These are phyloP conservation scores for Zingel zingel DNA, from an alignment of 2,113 vertebrate species.

Conservation along the genomic window DNA sequence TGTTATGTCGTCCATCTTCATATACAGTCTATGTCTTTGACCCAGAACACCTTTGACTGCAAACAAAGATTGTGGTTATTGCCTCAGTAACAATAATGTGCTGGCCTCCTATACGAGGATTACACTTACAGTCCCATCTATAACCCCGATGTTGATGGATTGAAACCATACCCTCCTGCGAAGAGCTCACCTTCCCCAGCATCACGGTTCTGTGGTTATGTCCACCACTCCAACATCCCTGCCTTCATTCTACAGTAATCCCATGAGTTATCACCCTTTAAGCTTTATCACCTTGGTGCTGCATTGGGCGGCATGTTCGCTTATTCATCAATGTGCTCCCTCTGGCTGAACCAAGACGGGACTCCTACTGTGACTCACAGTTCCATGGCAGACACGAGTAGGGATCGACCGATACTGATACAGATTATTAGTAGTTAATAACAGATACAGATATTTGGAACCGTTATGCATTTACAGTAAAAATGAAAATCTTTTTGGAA, in stretches of 20 bases:
- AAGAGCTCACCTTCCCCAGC: not conserved
- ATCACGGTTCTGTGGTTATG: constrained; percentile 1
- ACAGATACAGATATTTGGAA: too few relatives aligned
- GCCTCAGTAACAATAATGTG: constrained; percentile 32
- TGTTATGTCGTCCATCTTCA: too few relatives aligned
- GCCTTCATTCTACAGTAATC: constrained; percentile 49
- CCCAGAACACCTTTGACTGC: constrained; percentile 10
- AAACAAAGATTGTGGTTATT: constrained; percentile 24
- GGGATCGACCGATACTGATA: too few relatives aligned
- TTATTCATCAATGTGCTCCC: constrained; percentile 29
- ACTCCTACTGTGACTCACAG: constrained; percentile 13
- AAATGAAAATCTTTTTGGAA: too few relatives aligned
- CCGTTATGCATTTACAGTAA: too few relatives aligned
- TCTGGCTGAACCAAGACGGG: constrained; percentile 1
- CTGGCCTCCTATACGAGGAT: constrained; percentile 21
- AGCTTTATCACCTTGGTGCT: constrained; percentile 6
- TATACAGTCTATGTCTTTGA: not conserved
- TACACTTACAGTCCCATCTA: constrained; percentile 23
- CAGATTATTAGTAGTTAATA: too few relatives aligned
- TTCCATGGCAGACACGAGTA: not conserved
- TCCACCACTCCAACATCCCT: constrained; percentile 13
- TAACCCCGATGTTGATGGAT: constrained; percentile 15
- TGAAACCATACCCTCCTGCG: constrained; percentile 5
- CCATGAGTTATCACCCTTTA: constrained; percentile 37
- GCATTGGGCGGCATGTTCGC: constrained; percentile 22